Conservation (phyloP, 2,888 invertebrate genomes). For the Cantharis rufa region DNA sequence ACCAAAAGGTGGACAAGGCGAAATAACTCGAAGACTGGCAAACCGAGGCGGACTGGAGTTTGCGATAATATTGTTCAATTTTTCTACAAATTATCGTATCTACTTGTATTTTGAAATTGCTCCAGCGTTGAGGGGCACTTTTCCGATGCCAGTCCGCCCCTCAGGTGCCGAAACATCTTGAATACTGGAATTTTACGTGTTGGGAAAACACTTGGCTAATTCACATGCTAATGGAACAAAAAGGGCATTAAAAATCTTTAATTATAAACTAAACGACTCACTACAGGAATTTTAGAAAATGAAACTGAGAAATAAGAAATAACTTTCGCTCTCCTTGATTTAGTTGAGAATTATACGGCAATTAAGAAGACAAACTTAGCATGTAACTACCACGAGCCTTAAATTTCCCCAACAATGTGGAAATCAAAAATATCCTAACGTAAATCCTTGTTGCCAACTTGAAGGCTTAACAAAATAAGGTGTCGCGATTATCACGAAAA, state of each 20-base stretch:
- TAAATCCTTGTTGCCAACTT: neutral
- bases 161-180: neutral
- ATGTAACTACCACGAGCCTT: slow-evolving; percentile 4
- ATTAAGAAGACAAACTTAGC: slow-evolving; percentile 10
- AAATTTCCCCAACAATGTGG: neutral
- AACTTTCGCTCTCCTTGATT: neutral
- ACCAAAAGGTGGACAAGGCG: too few relatives aligned
- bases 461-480: slow-evolving; percentile 6
- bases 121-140: too few relatives aligned
- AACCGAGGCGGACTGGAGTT: too few relatives aligned
- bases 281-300: neutral
- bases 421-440: neutral
- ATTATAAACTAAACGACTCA: neutral
- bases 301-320: neutral
- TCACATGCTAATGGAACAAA: neutral
- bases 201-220: neutral
- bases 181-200: neutral
- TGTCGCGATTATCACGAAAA: slow-evolving; percentile 6
- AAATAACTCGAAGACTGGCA: too few relatives aligned
- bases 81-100: too few relatives aligned
- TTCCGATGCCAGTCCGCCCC: neutral
- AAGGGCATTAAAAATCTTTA: neutral
- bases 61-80: too few relatives aligned
- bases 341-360: slow-evolving; percentile 7
- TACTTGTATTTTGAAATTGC: too few relatives aligned